Percentiles rank a stretch among this genome's conserved stretches.
Evolutionary conservation across 2,888 invertebrate genomes (phyloP).

Genomic region (Eulithis testata): DNA sequence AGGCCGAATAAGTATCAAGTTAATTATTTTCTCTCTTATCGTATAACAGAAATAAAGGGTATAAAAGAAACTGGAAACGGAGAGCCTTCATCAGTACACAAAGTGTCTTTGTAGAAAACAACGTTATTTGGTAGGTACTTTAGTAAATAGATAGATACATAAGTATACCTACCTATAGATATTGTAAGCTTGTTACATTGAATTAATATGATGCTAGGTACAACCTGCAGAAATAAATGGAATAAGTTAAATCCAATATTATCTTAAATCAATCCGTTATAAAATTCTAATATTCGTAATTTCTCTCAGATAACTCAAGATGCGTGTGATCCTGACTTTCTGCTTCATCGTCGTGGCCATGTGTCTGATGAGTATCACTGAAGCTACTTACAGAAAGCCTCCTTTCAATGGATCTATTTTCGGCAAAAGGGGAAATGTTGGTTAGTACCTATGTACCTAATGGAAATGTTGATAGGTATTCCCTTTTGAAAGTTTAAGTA

Average conservation of each 20-base stretch:
- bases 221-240: too few relatives aligned
- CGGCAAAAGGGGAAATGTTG: conserved; percentile 89
- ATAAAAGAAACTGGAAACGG: conserved; percentile 14
- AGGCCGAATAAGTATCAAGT: neutral
- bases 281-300: neutral
- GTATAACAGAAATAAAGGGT: conserved; percentile 15
- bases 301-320: conserved; percentile 37
- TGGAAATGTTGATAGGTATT: too few relatives aligned
- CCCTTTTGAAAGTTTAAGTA: too few relatives aligned
- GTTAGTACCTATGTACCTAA: conserved; percentile 49
- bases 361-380: conserved; percentile 71
- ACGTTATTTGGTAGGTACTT: neutral
- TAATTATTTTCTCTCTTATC: neutral
- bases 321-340: conserved; percentile 52
- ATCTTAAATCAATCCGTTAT: too few relatives aligned
- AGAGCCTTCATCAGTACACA: conserved; percentile 6
- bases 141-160: too few relatives aligned
- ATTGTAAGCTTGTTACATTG: too few relatives aligned
- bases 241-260: too few relatives aligned
- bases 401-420: conserved; percentile 97
- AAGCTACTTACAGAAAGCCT: conserved; percentile 91
- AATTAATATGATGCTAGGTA: too few relatives aligned
- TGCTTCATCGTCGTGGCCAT: conserved; percentile 71
- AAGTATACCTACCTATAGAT: too few relatives aligned
- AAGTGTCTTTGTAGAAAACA: neutral